A percentile compares a stretch with the other conserved stretches of the same genome.
These are phyloP conservation scores for Paralichthys olivaceus DNA, from an alignment of 2,113 vertebrate genomes.

Conservation along the genomic window DNA sequence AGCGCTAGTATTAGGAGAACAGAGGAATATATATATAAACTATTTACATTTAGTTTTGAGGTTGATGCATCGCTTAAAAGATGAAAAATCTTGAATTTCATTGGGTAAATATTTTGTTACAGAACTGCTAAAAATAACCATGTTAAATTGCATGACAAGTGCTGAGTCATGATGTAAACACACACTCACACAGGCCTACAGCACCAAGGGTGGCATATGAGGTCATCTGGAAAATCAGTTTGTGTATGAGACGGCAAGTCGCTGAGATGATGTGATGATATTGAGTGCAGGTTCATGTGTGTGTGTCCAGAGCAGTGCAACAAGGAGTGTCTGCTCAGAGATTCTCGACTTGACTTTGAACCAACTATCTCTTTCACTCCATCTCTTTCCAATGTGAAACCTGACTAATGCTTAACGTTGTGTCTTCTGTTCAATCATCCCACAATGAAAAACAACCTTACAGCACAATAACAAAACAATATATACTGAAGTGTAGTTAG, in stretches of 20 bases:
- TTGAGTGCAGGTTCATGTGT: slow-evolving; percentile 12
- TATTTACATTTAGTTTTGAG: neutral
- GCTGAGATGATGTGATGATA: slow-evolving; percentile 35
- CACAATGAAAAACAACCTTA: neutral
- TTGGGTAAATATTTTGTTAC: neutral
- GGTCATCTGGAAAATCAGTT: slow-evolving; percentile 52
- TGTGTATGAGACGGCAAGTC: slow-evolving; percentile 39
- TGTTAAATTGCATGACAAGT: neutral
- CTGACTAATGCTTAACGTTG: neutral
- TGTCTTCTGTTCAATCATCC: neutral
- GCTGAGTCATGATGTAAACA: neutral
- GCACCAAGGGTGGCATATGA: slow-evolving; percentile 49
- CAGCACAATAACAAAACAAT: neutral
- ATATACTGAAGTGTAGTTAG: neutral
- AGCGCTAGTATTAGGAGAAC: no score
- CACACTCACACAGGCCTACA: neutral
- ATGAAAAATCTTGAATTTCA: neutral
- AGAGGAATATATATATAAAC: no score
- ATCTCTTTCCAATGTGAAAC: neutral
- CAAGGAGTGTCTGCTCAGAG: slow-evolving; percentile 15
- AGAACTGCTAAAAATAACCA: neutral
- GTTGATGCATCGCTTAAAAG: neutral
- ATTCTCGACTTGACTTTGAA: slow-evolving; percentile 10
- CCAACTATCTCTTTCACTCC: neutral
- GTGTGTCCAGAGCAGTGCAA: slow-evolving; percentile 1